Evolutionary conservation across 2,797 vertebrate genomes (phyloP).

Genomic region (Sebastes kiyomatsui): DNA sequence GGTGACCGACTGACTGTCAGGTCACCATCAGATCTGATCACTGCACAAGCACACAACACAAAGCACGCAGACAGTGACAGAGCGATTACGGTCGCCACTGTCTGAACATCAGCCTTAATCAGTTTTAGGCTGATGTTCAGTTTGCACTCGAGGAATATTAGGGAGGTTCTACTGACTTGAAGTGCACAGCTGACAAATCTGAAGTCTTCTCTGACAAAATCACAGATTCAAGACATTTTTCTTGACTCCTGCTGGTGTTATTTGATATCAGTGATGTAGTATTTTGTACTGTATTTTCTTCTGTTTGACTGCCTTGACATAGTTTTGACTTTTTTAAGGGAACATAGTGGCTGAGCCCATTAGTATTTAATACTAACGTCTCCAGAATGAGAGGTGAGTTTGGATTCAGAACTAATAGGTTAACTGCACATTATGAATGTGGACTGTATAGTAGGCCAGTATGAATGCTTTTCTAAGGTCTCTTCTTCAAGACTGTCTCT

Average conservation of each 20-base stretch:
- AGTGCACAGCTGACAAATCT: constrained; percentile 45
- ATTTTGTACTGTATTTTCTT: constrained; percentile 70
- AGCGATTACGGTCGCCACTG: not conserved
- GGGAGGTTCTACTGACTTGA: constrained; percentile 39
- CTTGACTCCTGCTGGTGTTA: constrained; percentile 52
- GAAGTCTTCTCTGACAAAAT: constrained; percentile 30
- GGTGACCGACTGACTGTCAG: constrained; percentile 31
- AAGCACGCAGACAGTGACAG: constrained; percentile 32
- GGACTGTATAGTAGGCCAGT: constrained; percentile 23
- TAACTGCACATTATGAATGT: constrained; percentile 12
- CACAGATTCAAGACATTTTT: constrained; percentile 19
- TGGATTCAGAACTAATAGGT: not conserved
- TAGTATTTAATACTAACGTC: constrained; percentile 15
- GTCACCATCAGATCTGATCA: constrained; percentile 15
- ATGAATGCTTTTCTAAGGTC: constrained; percentile 8
- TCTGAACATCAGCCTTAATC: not conserved
- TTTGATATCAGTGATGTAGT: constrained; percentile 62
- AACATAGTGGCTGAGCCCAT: constrained; percentile 31
- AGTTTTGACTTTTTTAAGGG: constrained; percentile 37
- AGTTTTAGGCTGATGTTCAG: not conserved
- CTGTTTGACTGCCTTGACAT: constrained; percentile 36
- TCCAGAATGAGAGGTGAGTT: constrained; percentile 7
- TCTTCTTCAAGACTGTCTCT: not conserved
- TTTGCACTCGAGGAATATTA: constrained; percentile 19
- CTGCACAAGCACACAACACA: constrained; percentile 49